phyloP scores from a whole-genome alignment of 2,113 vertebrate genomes.

The Todiramphus chloris region DNA sequence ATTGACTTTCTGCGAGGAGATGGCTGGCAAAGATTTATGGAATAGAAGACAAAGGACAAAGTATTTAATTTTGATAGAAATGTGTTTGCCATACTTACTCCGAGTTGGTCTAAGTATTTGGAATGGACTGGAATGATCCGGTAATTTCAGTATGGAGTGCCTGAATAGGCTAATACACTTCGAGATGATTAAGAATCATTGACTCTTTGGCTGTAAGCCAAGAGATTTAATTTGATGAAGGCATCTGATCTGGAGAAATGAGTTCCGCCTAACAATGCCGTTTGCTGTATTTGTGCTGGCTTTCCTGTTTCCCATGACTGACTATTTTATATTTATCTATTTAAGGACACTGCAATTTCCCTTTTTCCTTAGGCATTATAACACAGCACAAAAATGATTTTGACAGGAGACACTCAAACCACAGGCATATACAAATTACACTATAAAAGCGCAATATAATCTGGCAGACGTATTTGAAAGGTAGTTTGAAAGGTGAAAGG shows the following conservation, averaged over 20 bases:
- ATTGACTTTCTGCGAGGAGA: conserved; percentile 26
- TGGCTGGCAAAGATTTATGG: neutral
- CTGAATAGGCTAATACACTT: neutral
- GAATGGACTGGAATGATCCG: neutral
- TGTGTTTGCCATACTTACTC: neutral
- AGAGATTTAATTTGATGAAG: neutral
- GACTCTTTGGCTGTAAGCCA: neutral
- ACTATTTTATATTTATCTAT: neutral
- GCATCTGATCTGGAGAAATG: neutral
- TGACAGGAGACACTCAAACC: neutral
- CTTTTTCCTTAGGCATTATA: neutral
- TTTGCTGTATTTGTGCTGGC: neutral
- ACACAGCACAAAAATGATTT: neutral
- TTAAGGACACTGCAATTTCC: neutral
- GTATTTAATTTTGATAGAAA: neutral
- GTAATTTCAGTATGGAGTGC: neutral
- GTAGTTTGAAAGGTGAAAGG: neutral
- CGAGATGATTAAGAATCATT: neutral
- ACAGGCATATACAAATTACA: neutral
- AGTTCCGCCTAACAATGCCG: neutral
- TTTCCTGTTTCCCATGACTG: neutral
- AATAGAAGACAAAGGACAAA: conserved; percentile 24
- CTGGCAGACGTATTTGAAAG: neutral
- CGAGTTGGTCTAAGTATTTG: neutral
- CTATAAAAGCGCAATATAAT: neutral